These are phyloP conservation scores for Cheirogaleus major DNA, from an alignment of 2,797 vertebrate species.

Conservation along the genomic window DNA sequence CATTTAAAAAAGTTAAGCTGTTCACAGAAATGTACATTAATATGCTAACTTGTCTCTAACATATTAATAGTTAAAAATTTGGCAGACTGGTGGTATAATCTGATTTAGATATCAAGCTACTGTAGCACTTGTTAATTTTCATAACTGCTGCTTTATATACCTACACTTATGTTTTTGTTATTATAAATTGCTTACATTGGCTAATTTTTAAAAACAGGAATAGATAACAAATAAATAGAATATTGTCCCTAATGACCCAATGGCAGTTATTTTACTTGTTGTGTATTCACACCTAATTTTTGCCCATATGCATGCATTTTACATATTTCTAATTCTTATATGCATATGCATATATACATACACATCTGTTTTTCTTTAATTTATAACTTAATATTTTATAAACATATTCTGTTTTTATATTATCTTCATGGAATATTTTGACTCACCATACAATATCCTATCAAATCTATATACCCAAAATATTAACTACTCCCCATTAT, in stretches of 20 bases:
- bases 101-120: neutral
- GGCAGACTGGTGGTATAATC: neutral
- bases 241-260: neutral
- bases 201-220: neutral
- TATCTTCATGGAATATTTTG: neutral
- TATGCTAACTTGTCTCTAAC: neutral
- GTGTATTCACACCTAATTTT: neutral
- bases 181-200: neutral
- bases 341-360: too few relatives aligned
- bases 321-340: neutral
- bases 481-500: neutral
- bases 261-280: neutral
- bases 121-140: neutral
- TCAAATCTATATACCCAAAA: neutral
- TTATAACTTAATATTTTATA: neutral
- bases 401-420: neutral
- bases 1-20: neutral
- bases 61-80: neutral
- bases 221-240: neutral
- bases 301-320: neutral
- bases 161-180: neutral
- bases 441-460: neutral
- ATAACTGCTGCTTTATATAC: neutral
- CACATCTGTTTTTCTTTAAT: neutral
- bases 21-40: neutral